These are phyloP conservation scores for Scolopax rusticola DNA, from an alignment of 2,797 vertebrate genomes.

Conservation along the genomic window DNA sequence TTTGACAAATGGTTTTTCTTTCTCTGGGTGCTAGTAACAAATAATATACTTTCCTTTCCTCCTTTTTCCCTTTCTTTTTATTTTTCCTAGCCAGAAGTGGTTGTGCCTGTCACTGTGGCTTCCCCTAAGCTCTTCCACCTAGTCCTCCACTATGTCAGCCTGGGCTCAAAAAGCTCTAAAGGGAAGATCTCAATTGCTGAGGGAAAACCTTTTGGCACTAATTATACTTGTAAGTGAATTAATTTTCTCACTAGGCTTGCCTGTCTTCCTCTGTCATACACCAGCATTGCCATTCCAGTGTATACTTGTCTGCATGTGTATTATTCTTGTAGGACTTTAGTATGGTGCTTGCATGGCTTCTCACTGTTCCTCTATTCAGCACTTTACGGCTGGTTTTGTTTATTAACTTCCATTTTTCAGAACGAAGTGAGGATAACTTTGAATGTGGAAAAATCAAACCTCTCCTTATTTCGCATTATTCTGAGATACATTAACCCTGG, in stretches of 20 bases:
- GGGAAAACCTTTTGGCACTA: constrained; percentile 83
- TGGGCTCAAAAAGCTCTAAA: constrained; percentile 77
- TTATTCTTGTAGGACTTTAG: constrained; percentile 31
- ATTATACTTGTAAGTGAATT: constrained; percentile 88
- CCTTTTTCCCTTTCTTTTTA: constrained; percentile 73
- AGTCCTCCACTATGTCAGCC: constrained; percentile 83
- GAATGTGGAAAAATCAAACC: constrained; percentile 84
- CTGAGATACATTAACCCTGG: constrained; percentile 90
- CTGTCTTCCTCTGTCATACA: constrained; percentile 25
- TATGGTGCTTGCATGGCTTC: constrained; percentile 55
- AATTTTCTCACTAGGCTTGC: constrained; percentile 62
- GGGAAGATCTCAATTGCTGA: constrained; percentile 85
- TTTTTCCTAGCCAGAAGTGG: constrained; percentile 88
- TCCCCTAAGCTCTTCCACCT: constrained; percentile 86
- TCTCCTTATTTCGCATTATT: constrained; percentile 85
- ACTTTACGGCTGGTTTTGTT: constrained; percentile 65
- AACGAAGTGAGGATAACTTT: constrained; percentile 90
- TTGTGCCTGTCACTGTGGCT: constrained; percentile 82
- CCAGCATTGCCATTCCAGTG: not conserved
- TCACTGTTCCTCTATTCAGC: constrained; percentile 30
- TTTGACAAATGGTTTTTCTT: constrained; percentile 57
- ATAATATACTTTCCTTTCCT: constrained; percentile 67
- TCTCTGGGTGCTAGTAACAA: constrained; percentile 54
- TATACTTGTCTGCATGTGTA: not conserved
- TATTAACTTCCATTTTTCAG: constrained; percentile 84